Conservation (phyloP, 2,113 vertebrate genomes). For the Gobiocypris rarus region DNA sequence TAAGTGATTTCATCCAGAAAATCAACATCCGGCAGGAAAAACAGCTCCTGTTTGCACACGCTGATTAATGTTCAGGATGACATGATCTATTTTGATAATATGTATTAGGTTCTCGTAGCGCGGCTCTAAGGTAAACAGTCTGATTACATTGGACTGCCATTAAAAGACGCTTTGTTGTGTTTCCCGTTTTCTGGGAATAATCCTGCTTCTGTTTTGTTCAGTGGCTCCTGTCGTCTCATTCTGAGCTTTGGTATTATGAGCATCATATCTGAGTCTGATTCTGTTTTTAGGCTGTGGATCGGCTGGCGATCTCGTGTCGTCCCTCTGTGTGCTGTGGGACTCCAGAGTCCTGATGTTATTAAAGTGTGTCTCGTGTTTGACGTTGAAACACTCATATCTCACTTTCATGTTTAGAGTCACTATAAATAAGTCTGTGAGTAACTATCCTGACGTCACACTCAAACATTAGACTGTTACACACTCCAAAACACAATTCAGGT, state of each 20-base stretch:
- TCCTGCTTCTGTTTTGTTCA: too few relatives aligned
- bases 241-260: too few relatives aligned
- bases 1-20: neutral
- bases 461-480: neutral
- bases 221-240: too few relatives aligned
- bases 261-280: too few relatives aligned
- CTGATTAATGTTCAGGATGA: neutral
- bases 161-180: neutral
- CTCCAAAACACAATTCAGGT: too few relatives aligned
- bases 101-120: neutral
- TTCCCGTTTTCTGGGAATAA: neutral
- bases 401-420: neutral
- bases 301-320: neutral
- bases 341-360: neutral
- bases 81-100: neutral
- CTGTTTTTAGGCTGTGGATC: too few relatives aligned
- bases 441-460: neutral
- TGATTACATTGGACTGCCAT: neutral
- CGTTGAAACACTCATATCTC: neutral
- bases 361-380: neutral
- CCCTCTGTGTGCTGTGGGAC: slow-evolving; percentile 10
- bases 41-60: neutral
- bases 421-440: neutral
- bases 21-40: neutral
- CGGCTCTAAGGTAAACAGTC: neutral